Conservation (phyloP, 2,888 invertebrate genomes). For the Andrena trimmerana region DNA sequence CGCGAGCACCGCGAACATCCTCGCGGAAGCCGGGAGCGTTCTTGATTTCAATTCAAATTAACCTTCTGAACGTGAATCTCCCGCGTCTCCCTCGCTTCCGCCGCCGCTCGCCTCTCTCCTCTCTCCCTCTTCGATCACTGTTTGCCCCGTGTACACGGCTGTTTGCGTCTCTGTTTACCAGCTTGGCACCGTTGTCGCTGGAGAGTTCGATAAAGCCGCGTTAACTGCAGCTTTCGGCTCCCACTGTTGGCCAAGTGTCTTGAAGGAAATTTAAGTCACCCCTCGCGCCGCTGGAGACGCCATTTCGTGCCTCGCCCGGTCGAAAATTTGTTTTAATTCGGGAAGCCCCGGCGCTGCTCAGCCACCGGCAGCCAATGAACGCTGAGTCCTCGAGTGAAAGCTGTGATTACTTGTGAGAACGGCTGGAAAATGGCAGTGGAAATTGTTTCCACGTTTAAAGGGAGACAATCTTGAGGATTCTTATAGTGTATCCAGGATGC, state of each 20-base stretch:
- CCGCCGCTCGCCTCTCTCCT: neutral
- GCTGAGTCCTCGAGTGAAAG: neutral
- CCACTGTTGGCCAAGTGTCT: constrained; percentile 25
- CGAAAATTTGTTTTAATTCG: constrained; percentile 40
- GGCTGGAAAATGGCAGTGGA: neutral
- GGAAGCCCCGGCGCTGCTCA: constrained; percentile 7
- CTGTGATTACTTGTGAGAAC: constrained; percentile 1
- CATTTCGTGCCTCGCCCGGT: neutral
- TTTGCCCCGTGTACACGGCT: constrained; percentile 37
- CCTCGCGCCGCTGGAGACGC: neutral
- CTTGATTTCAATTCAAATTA: constrained; percentile 62
- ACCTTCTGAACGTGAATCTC: constrained; percentile 38
- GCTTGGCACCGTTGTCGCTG: constrained; percentile 31
- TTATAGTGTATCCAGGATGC: neutral
- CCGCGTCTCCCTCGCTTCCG: neutral
- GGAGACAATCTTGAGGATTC: too few species aligned
- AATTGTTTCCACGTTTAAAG: neutral
- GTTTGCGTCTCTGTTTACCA: constrained; percentile 51
- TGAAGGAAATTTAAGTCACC: constrained; percentile 42
- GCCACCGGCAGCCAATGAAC: neutral
- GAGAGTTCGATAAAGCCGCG: constrained; percentile 52
- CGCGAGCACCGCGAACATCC: constrained; percentile 29
- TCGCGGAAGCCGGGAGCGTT: constrained; percentile 30
- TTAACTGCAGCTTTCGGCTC: constrained; percentile 60
- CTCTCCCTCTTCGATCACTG: constrained; percentile 12